Conservation (phyloP, 2,797 vertebrate species). For the Poecile montanus region DNA sequence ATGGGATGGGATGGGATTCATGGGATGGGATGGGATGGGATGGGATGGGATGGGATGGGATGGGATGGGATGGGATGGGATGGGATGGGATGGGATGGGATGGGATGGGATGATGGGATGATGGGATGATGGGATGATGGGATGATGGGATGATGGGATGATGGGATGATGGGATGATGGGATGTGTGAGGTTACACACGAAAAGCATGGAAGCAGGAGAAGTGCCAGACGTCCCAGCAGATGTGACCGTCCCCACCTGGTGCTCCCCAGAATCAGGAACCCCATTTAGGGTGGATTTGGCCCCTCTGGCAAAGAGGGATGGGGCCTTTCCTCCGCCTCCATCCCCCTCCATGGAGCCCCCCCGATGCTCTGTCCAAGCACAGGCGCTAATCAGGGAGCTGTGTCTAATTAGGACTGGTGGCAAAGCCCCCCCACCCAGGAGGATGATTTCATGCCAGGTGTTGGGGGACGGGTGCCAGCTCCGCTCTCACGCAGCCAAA, state of each 20-base stretch:
- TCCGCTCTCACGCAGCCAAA: background rate
- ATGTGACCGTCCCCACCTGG: background rate
- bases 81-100: too few species aligned
- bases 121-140: background rate
- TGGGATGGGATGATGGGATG: background rate
- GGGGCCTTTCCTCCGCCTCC: background rate
- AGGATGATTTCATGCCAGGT: slow-evolving; percentile 20
- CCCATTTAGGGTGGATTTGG: rapidly evolving
- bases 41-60: too few species aligned
- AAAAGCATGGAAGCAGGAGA: background rate
- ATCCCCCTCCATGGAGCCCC: too few species aligned
- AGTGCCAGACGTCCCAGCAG: background rate
- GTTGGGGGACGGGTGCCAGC: slow-evolving; percentile 30
- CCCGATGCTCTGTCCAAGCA: background rate
- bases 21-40: too few species aligned
- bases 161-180: background rate
- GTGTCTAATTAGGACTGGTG: background rate
- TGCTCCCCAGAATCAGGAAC: background rate
- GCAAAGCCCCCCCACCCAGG: background rate
- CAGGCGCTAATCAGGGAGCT: background rate
- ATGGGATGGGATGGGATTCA: too few species aligned
- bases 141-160: too few species aligned
- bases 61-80: too few species aligned
- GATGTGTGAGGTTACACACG: background rate
- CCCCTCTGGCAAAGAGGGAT: background rate